Evolutionary conservation across 1,140 invertebrate genomes (phyloP), one percentile per base, ranked within the genome.

Genomic region (Aethina tumida): DNA sequence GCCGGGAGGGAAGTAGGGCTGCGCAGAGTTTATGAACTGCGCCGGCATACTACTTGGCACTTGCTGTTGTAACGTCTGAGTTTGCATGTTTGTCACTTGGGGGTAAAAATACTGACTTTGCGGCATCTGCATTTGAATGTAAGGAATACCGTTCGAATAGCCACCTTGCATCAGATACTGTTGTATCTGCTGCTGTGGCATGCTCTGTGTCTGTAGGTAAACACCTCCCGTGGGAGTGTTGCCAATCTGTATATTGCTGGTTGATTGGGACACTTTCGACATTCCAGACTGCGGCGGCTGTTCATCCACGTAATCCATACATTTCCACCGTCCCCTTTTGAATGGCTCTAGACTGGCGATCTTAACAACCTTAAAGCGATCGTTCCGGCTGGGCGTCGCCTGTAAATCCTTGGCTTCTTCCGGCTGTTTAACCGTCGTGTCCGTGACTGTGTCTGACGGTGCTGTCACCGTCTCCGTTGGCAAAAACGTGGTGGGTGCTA

Each of bases 341-440:
- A 95, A 95, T 3, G 92, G 92, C 65, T 96, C 90, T 14, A 87
- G 86, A 58, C 87, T 94, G 60, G 93, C 91, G 45, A 97, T 95
- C 74, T 96, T 96, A 12, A 97, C 93, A 44, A 97, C 91, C 73
- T 93, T 94, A 65, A 97, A 97, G 42, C 90, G 70, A 60, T 87
- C 83, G 62, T 84, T 86, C 51, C 81, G 74, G 50, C 56, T 60
- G 1, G 58, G 58, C 3, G 60, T 58, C 26, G 60, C 49, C 25
- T 59, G 53, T 22, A 59, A 44, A 37, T 59, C 57, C 46, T 62
- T 62, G 7, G 28, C 16, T 13, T 56, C 52, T 7, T 52, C 52
- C 15, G 30, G 17, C 8, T 41, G 29, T 31, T 46, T 49, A 2
- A 35, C 37, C 7, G 39, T 29, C 5, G 44, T 26, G 17, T 47